Evolutionary conservation across 2,888 invertebrate genomes (phyloP).

Genomic region (Hemaris fuciformis): DNA sequence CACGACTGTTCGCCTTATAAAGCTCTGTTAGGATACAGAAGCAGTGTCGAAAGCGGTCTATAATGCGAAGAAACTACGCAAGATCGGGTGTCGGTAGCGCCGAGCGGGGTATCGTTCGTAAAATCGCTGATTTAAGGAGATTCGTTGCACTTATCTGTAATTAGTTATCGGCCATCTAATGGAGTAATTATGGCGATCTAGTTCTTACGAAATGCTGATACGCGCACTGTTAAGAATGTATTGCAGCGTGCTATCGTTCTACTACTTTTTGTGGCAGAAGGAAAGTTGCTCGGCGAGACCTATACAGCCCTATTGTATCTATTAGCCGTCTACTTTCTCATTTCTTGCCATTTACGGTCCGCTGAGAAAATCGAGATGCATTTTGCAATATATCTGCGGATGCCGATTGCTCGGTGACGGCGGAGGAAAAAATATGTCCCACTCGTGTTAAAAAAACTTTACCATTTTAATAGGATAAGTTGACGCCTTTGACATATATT

Average conservation of each 20-base stretch:
- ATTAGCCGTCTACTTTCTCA: constrained; percentile 77
- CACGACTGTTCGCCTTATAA: constrained; percentile 62
- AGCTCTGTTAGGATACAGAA: constrained; percentile 38
- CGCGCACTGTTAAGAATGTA: constrained; percentile 51
- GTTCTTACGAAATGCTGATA: constrained; percentile 65
- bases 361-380: constrained; percentile 74
- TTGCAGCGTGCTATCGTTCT: constrained; percentile 56
- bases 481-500: constrained; percentile 10
- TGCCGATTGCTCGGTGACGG: constrained; percentile 1
- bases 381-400: constrained; percentile 51
- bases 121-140: constrained; percentile 40
- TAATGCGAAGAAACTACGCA: constrained; percentile 46
- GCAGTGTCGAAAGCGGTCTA: constrained; percentile 59
- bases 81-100: constrained; percentile 28
- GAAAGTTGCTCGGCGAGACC: constrained; percentile 71
- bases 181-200: constrained; percentile 58
- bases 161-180: constrained; percentile 41
- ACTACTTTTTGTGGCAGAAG: constrained; percentile 65
- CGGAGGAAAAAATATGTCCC: neutral
- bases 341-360: constrained; percentile 76
- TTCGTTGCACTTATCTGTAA: constrained; percentile 31
- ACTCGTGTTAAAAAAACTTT: neutral
- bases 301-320: constrained; percentile 80
- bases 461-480: neutral
- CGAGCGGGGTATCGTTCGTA: neutral